phyloP scores from a whole-genome alignment of 1,140 invertebrate genomes.

The Drosophila arizonae region DNA sequence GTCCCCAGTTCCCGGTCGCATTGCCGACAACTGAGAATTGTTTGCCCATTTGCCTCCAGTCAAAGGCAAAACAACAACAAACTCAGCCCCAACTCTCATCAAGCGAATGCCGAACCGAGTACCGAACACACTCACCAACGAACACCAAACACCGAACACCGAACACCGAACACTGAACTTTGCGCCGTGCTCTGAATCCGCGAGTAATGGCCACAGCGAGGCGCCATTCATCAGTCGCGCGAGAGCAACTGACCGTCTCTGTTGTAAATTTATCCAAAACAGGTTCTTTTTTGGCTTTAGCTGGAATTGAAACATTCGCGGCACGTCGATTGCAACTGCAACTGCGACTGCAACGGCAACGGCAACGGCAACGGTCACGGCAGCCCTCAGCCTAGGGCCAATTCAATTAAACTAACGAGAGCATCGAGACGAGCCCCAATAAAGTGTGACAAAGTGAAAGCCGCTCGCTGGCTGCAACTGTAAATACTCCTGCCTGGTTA shows the following conservation, averaged over 20 bases:
- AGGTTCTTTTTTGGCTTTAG: neutral
- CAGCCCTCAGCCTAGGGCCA: conserved; percentile 3
- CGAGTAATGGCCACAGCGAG: conserved; percentile 13
- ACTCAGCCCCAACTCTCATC: conserved; percentile 5
- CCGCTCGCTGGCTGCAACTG: conserved; percentile 1
- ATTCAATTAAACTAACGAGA: conserved; percentile 24
- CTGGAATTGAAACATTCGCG: conserved; percentile 1
- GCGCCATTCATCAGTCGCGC: conserved; percentile 57
- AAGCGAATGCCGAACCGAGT: conserved; percentile 29
- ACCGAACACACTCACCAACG: conserved; percentile 1
- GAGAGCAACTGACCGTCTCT: conserved; percentile 66
- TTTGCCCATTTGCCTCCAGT: conserved; percentile 65
- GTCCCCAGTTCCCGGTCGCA: conserved; percentile 1
- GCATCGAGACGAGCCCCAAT: neutral
- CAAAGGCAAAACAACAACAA: conserved; percentile 52
- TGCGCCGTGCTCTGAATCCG: conserved; percentile 1
- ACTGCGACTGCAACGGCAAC: conserved; percentile 11
- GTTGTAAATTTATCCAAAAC: conserved; percentile 20
- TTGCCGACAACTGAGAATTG: conserved; percentile 53
- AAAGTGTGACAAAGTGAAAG: conserved; percentile 5
- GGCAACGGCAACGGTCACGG: conserved; percentile 4
- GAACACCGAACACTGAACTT: conserved; percentile 20
- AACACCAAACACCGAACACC: conserved; percentile 15
- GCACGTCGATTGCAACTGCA: conserved; percentile 13
- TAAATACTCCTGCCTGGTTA: conserved; percentile 36